Evolutionary conservation across 2,888 invertebrate genomes (phyloP).

Genomic region (Orthonychiurus folsomi): DNA sequence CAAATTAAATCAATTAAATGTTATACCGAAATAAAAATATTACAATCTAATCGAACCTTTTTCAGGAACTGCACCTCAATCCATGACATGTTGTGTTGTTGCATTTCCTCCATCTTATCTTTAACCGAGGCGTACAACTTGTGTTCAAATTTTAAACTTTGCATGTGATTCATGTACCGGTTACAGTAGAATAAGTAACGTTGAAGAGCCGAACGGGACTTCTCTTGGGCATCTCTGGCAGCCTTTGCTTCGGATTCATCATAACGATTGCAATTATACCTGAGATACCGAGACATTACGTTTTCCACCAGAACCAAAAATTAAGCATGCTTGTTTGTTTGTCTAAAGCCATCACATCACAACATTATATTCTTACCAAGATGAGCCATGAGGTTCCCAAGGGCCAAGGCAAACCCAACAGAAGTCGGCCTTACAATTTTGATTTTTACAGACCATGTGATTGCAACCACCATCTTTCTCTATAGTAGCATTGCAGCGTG

Average conservation of each 20-base stretch:
- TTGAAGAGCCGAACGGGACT: conserved; percentile 84
- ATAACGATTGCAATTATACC: conserved; percentile 93
- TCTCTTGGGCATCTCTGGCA: conserved; percentile 91
- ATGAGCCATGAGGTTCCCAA: conserved; percentile 97
- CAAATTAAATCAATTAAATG: too few species aligned
- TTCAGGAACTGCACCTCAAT: conserved; percentile 98
- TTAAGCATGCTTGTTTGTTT: too few species aligned
- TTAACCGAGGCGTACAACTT: conserved; percentile 92
- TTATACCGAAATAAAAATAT: conserved; percentile 4
- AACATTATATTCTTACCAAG: too few species aligned
- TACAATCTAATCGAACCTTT: conserved; percentile 48
- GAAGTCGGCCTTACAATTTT: conserved; percentile 94
- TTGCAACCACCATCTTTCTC: conserved; percentile 98
- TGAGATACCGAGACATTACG: too few species aligned
- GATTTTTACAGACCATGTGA: conserved; percentile 99
- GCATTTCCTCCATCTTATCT: conserved; percentile 99
- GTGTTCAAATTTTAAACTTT: conserved; percentile 92
- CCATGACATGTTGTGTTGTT: conserved; percentile 99
- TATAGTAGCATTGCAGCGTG: conserved; percentile 93
- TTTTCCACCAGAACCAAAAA: too few species aligned
- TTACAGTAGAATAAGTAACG: conserved; percentile 98
- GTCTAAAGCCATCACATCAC: too few species aligned
- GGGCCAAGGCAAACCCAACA: conserved; percentile 99
- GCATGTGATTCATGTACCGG: conserved; percentile 99
- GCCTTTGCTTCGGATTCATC: conserved; percentile 95